Base-by-base conservation (phyloP, 2,113 vertebrate species). In the Ancistrus triradiatus region DNA sequence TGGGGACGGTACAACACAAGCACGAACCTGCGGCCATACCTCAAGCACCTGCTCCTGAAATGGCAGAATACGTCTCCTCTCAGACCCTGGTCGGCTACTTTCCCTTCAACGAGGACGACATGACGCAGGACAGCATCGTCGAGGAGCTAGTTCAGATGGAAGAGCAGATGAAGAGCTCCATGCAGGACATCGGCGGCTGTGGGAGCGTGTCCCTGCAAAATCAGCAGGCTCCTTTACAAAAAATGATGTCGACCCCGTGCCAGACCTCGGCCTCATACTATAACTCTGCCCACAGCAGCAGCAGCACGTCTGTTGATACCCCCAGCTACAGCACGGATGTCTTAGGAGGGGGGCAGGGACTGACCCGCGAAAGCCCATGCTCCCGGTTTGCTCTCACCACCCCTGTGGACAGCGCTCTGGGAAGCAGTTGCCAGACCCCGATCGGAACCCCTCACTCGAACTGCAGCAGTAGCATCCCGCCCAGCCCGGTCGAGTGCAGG, bases 81-180 rank as follows among this genome's bases (percentile, higher is more conserved):
- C 91, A 90, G 42, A 79, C 90, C 42, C 90, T 81, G 0, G 86
- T 91, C 33, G 91, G 87, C 78, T 98, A 89, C 83, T 98, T 97
- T 59, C 83, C 90, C 1, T 97, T 98, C 75, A 94, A 98, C 62
- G 96, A 99, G 42, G 96, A 99, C 0, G 96, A 98, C 48, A 91
- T 99, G 51, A 99, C 96, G 31, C 96, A 99, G 75, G 96, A 99
- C 74, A 99, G 96, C 84, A 99, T 99, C 44, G 95, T 99, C 69
- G 95, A 99, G 80, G 96, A 99, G 77, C 84, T 99, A 74, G 96
- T 99, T 72, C 92, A 95, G 74, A 98, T 99, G 95, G 96, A 98
- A 70, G 94, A 98, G 83, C 96, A 98, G 65, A 99, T 99, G 70
- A 93, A 91, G 71, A 81, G 75, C 51, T 85, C 75, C 69, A 83